Conservation (phyloP, 2,888 invertebrate species). For the Lobophora halterata region DNA sequence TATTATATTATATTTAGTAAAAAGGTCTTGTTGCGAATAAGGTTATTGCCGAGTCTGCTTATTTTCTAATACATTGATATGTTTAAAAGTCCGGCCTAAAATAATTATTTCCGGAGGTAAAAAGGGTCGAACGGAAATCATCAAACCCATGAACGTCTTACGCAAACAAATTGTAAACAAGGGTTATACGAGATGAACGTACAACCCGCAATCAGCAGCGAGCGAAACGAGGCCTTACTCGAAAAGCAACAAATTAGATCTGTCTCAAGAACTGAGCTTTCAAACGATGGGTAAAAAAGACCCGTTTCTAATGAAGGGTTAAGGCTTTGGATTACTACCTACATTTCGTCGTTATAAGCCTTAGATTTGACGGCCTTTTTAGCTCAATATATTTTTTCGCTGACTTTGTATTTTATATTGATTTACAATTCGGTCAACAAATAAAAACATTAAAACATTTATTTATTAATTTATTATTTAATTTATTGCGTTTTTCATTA, state of each 20-base stretch:
- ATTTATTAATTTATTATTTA: no score
- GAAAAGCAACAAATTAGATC: constrained; percentile 77
- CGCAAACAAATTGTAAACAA: constrained; percentile 59
- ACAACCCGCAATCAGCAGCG: constrained; percentile 62
- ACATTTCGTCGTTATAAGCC: no score
- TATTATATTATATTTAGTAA: no score
- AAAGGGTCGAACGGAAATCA: constrained; percentile 28
- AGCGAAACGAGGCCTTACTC: constrained; percentile 58
- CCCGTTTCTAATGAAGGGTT: constrained; percentile 68
- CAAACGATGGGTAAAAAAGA: constrained; percentile 60
- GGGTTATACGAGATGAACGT: constrained; percentile 55
- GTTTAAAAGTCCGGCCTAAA: not conserved
- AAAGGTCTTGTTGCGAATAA: no score
- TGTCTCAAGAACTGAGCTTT: constrained; percentile 68
- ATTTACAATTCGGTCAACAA: no score
- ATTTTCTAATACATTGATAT: not conserved
- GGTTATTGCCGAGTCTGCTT: not conserved
- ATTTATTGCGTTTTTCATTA: no score
- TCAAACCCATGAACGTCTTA: constrained; percentile 42
- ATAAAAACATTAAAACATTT: no score
- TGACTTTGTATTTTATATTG: no score
- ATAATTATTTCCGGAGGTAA: constrained; percentile 16
- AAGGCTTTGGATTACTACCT: no score
- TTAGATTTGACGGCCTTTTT: no score
- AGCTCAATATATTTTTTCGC: no score